Conservation (phyloP, 2,113 vertebrate species). For the Etheostoma spectabile region DNA sequence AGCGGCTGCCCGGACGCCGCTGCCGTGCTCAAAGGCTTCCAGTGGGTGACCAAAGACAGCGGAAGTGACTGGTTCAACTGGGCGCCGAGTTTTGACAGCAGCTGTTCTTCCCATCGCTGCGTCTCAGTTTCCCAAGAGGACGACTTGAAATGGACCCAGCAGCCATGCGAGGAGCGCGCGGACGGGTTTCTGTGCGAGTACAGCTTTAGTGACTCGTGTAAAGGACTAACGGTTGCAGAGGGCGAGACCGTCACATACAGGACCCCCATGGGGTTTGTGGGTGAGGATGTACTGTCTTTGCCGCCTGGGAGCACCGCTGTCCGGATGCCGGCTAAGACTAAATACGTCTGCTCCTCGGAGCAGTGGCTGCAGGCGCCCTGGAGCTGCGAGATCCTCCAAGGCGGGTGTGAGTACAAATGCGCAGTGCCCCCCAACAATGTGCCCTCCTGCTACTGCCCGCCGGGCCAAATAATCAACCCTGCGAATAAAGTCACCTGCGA, state of each 20-base stretch:
- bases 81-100: constrained; percentile 31
- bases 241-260: constrained; percentile 33
- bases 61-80: constrained; percentile 69
- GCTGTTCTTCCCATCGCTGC: constrained; percentile 65
- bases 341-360: constrained; percentile 52
- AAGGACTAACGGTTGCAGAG: rapidly evolving
- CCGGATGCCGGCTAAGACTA: constrained; percentile 9
- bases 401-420: constrained; percentile 73
- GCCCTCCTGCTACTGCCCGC: constrained; percentile 67
- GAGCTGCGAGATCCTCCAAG: constrained; percentile 66
- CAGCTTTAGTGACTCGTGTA: constrained; percentile 28
- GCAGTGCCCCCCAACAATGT: rapidly evolving
- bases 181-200: constrained; percentile 76
- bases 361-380: constrained; percentile 75
- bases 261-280: constrained; percentile 31
- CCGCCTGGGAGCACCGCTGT: constrained; percentile 58
- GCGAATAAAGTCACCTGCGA: constrained; percentile 64
- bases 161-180: background rate
- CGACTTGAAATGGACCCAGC: constrained; percentile 60
- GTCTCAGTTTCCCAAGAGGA: constrained; percentile 61
- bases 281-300: background rate
- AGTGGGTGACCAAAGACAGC: constrained; percentile 69
- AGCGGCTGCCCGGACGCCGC: constrained; percentile 53
- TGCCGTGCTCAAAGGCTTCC: constrained; percentile 49
- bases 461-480: constrained; percentile 31